A percentile compares a stretch with the other conserved stretches of the same genome.
Conservation (phyloP, 2,113 vertebrate species). For the Protobothrops flavoviridis region DNA sequence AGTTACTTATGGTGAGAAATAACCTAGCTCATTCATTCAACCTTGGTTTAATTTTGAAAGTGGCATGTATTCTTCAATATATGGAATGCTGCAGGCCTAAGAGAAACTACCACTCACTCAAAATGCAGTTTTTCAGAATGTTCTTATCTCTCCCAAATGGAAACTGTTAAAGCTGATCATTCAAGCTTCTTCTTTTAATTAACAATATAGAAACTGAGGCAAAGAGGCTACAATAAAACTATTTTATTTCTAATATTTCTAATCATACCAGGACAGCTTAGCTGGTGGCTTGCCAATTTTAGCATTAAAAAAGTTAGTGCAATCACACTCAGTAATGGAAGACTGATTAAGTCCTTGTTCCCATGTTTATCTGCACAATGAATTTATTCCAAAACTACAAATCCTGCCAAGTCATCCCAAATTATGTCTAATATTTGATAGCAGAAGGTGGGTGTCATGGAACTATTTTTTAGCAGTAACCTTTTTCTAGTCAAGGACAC, state of each 20-base stretch:
- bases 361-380: not conserved
- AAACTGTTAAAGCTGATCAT: not conserved
- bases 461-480: not conserved
- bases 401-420: not conserved
- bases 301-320: not conserved
- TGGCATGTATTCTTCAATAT: not conserved
- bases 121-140: not conserved
- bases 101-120: not conserved
- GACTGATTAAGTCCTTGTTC: not conserved
- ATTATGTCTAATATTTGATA: not conserved
- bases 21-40: not conserved
- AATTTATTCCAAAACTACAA: not conserved
- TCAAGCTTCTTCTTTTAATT: not conserved
- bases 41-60: not conserved
- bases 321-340: not conserved
- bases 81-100: not conserved
- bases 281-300: not conserved
- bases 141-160: not conserved
- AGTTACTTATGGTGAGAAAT: not conserved
- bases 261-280: not conserved
- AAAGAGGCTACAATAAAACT: not conserved
- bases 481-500: not conserved
- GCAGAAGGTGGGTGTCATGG: not conserved
- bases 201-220: not conserved
- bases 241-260: not conserved